These are phyloP conservation scores for Aldrovandia affinis DNA, from an alignment of 2,797 vertebrate species.

Conservation along the genomic window DNA sequence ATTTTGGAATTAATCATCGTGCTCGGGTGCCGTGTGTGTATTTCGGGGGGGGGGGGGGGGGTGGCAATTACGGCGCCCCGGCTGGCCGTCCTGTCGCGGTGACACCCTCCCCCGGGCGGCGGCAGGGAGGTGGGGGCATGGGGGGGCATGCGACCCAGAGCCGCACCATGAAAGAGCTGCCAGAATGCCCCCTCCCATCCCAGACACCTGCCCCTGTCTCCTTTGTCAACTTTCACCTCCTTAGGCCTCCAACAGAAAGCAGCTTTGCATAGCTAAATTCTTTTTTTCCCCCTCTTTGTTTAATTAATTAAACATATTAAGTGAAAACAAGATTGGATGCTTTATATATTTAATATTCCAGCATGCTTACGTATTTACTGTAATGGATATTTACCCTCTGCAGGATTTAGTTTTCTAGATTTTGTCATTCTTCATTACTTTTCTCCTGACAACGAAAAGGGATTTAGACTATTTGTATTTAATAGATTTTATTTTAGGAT, in stretches of 20 bases:
- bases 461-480: neutral
- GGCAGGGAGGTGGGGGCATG: constrained; percentile 52
- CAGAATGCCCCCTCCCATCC: constrained; percentile 39
- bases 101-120: constrained; percentile 66
- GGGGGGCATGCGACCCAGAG: constrained; percentile 40
- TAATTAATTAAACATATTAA: constrained; percentile 25
- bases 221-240: constrained; percentile 11
- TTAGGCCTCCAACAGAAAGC: constrained; percentile 34
- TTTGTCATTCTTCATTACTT: neutral
- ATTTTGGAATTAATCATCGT: constrained; percentile 76
- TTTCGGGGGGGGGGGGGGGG: constrained; percentile 73
- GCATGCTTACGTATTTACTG: neutral
- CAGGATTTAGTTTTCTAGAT: neutral
- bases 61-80: constrained; percentile 76
- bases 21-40: constrained; percentile 60
- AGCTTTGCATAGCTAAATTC: constrained; percentile 35
- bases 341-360: constrained; percentile 10
- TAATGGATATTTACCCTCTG: neutral
- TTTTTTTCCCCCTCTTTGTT: constrained; percentile 2
- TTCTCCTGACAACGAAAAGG: neutral
- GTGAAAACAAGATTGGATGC: constrained; percentile 6
- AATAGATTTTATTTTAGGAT: neutral
- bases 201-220: constrained; percentile 43
- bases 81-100: constrained; percentile 65
- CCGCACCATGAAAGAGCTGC: constrained; percentile 67